A percentile compares a stretch with the other conserved stretches of the same genome.
phyloP scores from a whole-genome alignment of 2,888 invertebrate species.

The Drosophila picticornis region DNA sequence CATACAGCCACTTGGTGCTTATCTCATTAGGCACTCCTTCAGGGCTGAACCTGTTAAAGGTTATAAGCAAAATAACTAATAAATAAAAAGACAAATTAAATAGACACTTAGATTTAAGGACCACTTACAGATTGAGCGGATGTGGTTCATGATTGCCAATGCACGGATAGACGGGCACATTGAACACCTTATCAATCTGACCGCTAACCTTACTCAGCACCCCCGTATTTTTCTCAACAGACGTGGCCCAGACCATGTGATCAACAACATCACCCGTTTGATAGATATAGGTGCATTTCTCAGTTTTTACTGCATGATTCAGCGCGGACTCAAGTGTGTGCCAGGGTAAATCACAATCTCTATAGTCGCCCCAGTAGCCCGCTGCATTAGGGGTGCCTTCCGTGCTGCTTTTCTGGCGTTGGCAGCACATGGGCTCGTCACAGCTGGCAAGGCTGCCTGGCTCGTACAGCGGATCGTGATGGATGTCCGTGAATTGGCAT shows the following conservation, averaged over 20 bases:
- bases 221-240: constrained; percentile 87
- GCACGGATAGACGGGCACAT: constrained; percentile 89
- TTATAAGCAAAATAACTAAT: constrained; percentile 71
- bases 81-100: too few relatives aligned
- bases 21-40: constrained; percentile 84
- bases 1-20: constrained; percentile 91
- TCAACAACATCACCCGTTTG: constrained; percentile 95
- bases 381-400: constrained; percentile 86
- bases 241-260: constrained; percentile 95
- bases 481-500: constrained; percentile 87
- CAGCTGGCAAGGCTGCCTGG: constrained; percentile 90
- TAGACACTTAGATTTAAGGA: neutral
- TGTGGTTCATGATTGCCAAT: constrained; percentile 94
- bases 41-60: constrained; percentile 87
- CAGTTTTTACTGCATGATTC: constrained; percentile 87
- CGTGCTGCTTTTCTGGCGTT: constrained; percentile 79
- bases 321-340: constrained; percentile 89
- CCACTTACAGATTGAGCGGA: constrained; percentile 92
- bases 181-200: constrained; percentile 87
- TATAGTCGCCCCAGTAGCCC: constrained; percentile 93
- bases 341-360: constrained; percentile 91
- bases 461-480: constrained; percentile 91
- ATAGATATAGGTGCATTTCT: constrained; percentile 89
- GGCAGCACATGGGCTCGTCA: constrained; percentile 92
- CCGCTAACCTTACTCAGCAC: constrained; percentile 87